Percentiles rank a stretch among this genome's conserved stretches.
Evolutionary conservation across 2,888 invertebrate species (phyloP).

Genomic region (Bursaphelenchus okinawaensis): DNA sequence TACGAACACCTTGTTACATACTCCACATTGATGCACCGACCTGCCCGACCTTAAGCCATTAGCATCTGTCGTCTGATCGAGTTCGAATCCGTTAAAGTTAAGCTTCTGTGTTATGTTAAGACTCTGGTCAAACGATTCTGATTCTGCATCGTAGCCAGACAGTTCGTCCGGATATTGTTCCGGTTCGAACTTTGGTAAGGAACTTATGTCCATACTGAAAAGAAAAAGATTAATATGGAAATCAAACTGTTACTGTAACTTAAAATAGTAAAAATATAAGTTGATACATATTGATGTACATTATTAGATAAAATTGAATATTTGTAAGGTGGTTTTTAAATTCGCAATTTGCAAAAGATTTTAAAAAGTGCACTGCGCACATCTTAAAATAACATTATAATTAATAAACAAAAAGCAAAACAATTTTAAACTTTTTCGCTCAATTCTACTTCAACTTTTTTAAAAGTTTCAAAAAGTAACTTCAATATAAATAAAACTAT

Average conservation of each 20-base stretch:
- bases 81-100: not conserved
- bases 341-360: too few species aligned
- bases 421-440: too few species aligned
- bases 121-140: not conserved
- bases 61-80: not conserved
- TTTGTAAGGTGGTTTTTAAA: too few species aligned
- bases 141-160: not conserved
- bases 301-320: too few species aligned
- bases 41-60: slow-evolving; percentile 21
- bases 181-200: not conserved
- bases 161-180: not conserved
- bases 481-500: too few species aligned
- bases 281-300: not conserved
- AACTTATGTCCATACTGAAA: not conserved
- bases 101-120: not conserved
- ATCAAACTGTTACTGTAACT: not conserved
- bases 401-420: too few species aligned
- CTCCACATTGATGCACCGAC: slow-evolving; percentile 55
- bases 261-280: too few species aligned
- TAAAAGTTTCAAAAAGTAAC: too few species aligned
- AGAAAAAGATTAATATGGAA: not conserved
- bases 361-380: too few species aligned
- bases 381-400: too few species aligned
- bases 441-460: too few species aligned
- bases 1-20: slow-evolving; percentile 57